Base-by-base conservation (phyloP, 2,113 vertebrate genomes). In the Dromas ardeola region DNA sequence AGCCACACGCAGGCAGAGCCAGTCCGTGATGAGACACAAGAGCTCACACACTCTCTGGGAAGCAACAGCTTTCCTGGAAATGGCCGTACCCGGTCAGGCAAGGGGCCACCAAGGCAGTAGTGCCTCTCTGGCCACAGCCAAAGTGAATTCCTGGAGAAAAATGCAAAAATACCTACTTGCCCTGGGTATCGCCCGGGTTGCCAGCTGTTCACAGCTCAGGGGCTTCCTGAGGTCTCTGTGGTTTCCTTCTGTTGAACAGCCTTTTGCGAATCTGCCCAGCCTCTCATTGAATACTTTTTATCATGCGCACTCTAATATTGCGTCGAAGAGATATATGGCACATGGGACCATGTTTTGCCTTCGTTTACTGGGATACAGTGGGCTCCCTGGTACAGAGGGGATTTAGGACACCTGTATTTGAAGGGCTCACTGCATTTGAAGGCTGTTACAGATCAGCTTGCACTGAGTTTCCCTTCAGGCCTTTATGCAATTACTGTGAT, bases 41-140 rank as follows among this genome's bases (percentile, higher is more conserved):
- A 72, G 66, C 19, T 92, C 63, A 32, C 45, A 50, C 0, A 1
- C 10, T 2, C n/a, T 62, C 63, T 69, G 81, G 22, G 13, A 77
- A 84, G 9, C 3, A 1, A 56, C 14, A 3, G 7, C 43, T 84
- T 88, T 67, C 56, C 42, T 69, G 6, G 65, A 42, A 71, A 69
- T 19, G 26, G 17, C 27, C 2, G 0, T 63, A 66, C 10, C 6
- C 7, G 1, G 1, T 29, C n/a, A 71, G 52, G 18, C 63, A 30
- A 66, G 42, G 50, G 23, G 38, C n/a, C 38, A 13, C 6, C 5
- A 14, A 43, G 26, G 53, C 56, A 91, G 56, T 42, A 52, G 26
- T 27, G 23, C 25, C 13, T 67, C 32, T 67, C 42, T 67, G 66
- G 58, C 36, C 80, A 40, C 40, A 88, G 58, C 19, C 21, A 18